phyloP scores from a whole-genome alignment of 2,113 vertebrate species.

The Charadrius vociferus region DNA sequence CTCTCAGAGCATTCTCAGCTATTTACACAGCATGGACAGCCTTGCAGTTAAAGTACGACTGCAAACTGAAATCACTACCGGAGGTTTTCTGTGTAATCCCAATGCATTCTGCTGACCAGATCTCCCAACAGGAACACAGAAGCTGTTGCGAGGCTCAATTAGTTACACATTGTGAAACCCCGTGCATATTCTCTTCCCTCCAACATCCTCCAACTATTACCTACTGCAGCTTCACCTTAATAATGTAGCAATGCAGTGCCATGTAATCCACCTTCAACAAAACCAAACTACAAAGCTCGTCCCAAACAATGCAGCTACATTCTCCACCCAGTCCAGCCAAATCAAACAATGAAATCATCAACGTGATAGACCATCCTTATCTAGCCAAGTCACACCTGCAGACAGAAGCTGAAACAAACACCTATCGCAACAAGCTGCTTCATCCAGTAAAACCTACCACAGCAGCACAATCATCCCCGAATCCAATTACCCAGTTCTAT shows the following conservation, averaged over 20 bases:
- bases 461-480: conserved; percentile 27
- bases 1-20: not conserved
- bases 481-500: not conserved
- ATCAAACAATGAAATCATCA: conserved; percentile 65
- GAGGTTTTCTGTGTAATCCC: not conserved
- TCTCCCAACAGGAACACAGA: not conserved
- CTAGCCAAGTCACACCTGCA: conserved; percentile 56
- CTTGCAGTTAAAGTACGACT: not conserved
- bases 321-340: conserved; percentile 62
- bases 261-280: conserved; percentile 25
- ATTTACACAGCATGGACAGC: not conserved
- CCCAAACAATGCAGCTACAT: conserved; percentile 46
- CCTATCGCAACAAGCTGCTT: conserved; percentile 38
- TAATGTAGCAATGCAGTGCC: not conserved
- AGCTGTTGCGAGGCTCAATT: not conserved
- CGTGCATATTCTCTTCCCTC: not conserved
- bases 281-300: conserved; percentile 50
- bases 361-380: conserved; percentile 51
- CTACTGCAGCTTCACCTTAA: conserved; percentile 44
- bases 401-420: conserved; percentile 53
- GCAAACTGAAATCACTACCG: not conserved
- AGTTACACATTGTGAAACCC: not conserved
- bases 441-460: conserved; percentile 43
- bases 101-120: conserved; percentile 15
- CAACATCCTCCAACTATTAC: conserved; percentile 12